Base-by-base conservation (phyloP, 1,140 invertebrate species). In the Sweltsa coloradensis region DNA sequence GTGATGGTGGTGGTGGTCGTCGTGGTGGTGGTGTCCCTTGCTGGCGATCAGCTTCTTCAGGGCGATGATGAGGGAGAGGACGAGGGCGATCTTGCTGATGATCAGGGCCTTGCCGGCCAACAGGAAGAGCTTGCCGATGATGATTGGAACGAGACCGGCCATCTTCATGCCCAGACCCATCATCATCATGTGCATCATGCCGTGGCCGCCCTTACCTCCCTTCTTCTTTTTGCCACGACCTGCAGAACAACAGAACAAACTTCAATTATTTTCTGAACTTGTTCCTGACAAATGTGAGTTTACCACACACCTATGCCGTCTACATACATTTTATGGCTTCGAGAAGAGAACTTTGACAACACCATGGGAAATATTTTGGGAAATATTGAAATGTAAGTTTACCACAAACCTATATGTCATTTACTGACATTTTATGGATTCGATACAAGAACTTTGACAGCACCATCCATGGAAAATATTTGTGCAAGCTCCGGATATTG, bases 101-200 rank as follows among this genome's bases (percentile, higher is more conserved):
- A 85, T 84, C 13, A 85, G 61, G 2, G 81, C 83, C 60, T 86
- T 86, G 41, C 83, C 83, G 2, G 82, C 81, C 41, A 85, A 55
- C 4, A 85, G 60, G 62, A 83, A 85, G 0, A 85, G 68, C 1
- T 77, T 79, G 27, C 78, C 81, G 56, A 85, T 83, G 1, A 79
- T 80, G 0, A 84, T 60, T 0, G 81, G 81, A 9, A 85, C 69
- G 68, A 84, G 64, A 1, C 79, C 78, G 0, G 76, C 79, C 73
- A 83, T 75, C 61, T 84, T 85, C 69, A 81, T 81, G 0, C 75
- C 78, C 47, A 82, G 72, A 0, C 80, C 81, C 78, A 83, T 83
- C 74, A 82, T 80, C 76, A 85, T 83, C 71, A 82, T 83, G 18
- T 78, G 74, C 77, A 85, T 83, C 81, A 85, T 85, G n/a, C n/a